These are phyloP conservation scores for Gorsachius goisagi DNA, from an alignment of 2,113 vertebrate species.

Conservation along the genomic window DNA sequence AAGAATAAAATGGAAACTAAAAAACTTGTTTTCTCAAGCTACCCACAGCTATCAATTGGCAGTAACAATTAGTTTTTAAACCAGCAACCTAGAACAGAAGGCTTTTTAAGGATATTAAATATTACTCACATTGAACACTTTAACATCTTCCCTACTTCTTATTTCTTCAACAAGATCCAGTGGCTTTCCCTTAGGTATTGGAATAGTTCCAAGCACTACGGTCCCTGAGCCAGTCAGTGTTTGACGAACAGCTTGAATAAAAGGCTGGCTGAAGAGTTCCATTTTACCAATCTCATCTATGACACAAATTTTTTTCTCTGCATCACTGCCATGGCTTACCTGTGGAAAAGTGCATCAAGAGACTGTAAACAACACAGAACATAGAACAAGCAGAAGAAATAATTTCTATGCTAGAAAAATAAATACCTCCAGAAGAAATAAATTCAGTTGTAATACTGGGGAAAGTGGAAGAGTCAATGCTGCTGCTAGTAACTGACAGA, in stretches of 20 bases:
- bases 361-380: background rate
- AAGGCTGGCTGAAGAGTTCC: slow-evolving; percentile 94
- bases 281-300: slow-evolving; percentile 97
- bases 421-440: background rate
- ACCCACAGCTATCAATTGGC: background rate
- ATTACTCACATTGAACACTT: slow-evolving; percentile 88
- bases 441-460: background rate
- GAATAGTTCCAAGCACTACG: slow-evolving; percentile 89
- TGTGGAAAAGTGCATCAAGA: slow-evolving; percentile 50
- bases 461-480: background rate
- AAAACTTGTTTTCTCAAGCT: background rate
- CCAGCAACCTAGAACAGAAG: background rate
- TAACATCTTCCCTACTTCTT: slow-evolving; percentile 82
- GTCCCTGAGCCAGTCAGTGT: slow-evolving; percentile 69
- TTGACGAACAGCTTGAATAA: slow-evolving; percentile 84
- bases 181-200: slow-evolving; percentile 85
- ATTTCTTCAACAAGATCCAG: slow-evolving; percentile 92
- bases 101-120: background rate
- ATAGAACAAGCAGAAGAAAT: background rate
- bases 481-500: background rate
- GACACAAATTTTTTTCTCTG: slow-evolving; percentile 78
- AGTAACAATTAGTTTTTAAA: background rate
- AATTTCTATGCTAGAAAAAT: background rate
- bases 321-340: slow-evolving; percentile 48
- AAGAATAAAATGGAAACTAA: slow-evolving; percentile 24